Percentiles rank a stretch among this genome's conserved stretches.
These are phyloP conservation scores for Oryctolagus cuniculus DNA, from an alignment of 2,113 vertebrate genomes.

Conservation along the genomic window DNA sequence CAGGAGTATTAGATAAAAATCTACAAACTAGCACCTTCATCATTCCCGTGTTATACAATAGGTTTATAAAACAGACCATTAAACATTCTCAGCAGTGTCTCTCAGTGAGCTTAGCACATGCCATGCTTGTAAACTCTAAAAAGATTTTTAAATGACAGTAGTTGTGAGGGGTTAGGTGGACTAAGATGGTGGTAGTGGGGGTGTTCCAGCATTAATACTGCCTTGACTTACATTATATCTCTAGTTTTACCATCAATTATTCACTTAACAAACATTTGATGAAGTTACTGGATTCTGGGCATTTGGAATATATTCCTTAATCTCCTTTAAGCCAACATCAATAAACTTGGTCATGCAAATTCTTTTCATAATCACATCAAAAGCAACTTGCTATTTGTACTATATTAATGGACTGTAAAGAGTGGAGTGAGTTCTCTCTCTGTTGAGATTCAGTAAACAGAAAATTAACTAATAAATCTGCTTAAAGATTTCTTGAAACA, in stretches of 20 bases:
- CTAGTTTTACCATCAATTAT: neutral
- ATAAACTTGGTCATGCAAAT: neutral
- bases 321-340: neutral
- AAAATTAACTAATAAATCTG: neutral
- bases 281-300: neutral
- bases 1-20: neutral
- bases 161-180: neutral
- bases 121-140: neutral
- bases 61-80: neutral
- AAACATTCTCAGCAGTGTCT: neutral
- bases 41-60: neutral
- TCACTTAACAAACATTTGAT: neutral
- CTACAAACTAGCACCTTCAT: neutral
- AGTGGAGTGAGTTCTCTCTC: neutral
- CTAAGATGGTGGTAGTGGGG: neutral
- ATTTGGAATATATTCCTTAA: neutral
- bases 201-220: neutral
- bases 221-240: neutral
- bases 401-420: neutral
- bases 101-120: neutral
- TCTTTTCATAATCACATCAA: neutral
- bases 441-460: neutral
- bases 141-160: neutral
- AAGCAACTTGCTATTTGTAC: neutral
- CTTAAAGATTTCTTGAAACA: neutral